A percentile compares a stretch with the other conserved stretches of the same genome.
Conservation (phyloP, 2,113 vertebrate genomes). For the Malurus elegans region DNA sequence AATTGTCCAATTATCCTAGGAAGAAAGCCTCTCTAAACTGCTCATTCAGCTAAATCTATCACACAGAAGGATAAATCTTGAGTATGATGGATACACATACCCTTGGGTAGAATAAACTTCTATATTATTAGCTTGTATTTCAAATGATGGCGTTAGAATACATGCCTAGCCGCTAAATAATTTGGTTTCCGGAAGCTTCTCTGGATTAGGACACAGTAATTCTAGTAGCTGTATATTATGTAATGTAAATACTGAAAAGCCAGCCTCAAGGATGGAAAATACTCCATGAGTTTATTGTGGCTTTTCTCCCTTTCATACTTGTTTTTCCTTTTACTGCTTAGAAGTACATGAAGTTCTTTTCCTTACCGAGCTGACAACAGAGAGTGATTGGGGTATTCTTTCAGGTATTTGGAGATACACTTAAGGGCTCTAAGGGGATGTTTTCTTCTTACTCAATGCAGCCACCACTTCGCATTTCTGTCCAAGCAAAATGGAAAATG, state of each 20-base stretch:
- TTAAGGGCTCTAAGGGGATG: neutral
- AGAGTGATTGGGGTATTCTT: constrained; percentile 14
- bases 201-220: constrained; percentile 33
- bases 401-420: constrained; percentile 20
- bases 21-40: neutral
- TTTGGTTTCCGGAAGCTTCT: constrained; percentile 37
- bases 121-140: constrained; percentile 32
- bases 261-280: constrained; percentile 14
- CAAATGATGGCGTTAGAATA: constrained; percentile 16
- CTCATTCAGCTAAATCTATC: neutral
- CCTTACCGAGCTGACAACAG: neutral
- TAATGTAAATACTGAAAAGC: constrained; percentile 20
- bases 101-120: neutral
- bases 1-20: neutral
- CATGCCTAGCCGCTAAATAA: neutral
- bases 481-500: constrained; percentile 49
- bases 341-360: neutral
- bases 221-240: constrained; percentile 42
- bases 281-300: neutral
- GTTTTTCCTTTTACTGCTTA: neutral
- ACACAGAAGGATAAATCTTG: neutral
- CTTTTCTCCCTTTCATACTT: neutral
- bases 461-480: neutral
- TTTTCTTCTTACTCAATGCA: neutral
- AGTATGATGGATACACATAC: neutral